These are phyloP conservation scores for Tenthredo amoena DNA, from an alignment of 2,888 invertebrate genomes.

Conservation along the genomic window DNA sequence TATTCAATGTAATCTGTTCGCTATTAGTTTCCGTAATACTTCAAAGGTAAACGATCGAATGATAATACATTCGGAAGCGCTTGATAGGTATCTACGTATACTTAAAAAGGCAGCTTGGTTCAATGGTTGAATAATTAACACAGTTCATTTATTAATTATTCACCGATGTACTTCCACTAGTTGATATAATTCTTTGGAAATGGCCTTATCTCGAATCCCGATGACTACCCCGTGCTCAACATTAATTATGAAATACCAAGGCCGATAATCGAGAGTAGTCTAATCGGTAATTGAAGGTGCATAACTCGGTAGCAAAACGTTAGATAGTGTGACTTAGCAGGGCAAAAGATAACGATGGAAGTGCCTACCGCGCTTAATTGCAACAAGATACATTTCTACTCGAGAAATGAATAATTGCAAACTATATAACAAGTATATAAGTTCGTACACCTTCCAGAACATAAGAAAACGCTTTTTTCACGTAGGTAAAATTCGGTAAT, in stretches of 20 bases:
- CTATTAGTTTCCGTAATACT: not conserved
- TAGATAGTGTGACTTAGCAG: not conserved
- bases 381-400: not conserved
- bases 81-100: too few relatives aligned
- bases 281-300: constrained; percentile 6
- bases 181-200: not conserved
- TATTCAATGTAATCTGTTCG: too few relatives aligned
- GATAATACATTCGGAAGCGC: too few relatives aligned
- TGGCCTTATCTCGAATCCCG: not conserved
- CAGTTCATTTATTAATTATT: not conserved
- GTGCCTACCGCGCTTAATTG: not conserved
- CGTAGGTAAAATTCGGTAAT: not conserved
- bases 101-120: not conserved
- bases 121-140: not conserved
- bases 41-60: not conserved
- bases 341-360: constrained; percentile 18
- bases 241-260: constrained; percentile 13
- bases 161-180: not conserved
- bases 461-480: not conserved
- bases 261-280: constrained; percentile 10
- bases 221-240: not conserved
- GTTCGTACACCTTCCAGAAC: not conserved
- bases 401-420: not conserved
- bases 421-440: not conserved
- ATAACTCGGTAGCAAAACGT: constrained; percentile 13